Conservation (phyloP, 2,888 invertebrate genomes). For the Acleris literana region DNA sequence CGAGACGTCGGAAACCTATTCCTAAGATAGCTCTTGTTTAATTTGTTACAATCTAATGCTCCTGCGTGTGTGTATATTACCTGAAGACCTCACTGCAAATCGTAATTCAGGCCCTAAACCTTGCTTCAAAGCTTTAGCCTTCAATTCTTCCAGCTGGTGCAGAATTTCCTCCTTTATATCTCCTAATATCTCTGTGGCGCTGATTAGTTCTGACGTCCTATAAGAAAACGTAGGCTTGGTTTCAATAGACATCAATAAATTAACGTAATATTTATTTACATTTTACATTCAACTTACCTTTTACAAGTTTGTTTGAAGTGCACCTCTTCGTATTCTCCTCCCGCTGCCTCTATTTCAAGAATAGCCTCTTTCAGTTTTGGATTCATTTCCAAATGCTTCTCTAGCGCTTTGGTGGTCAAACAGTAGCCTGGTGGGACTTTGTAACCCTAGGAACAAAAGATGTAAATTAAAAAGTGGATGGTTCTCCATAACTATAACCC, state of each 20-base stretch:
- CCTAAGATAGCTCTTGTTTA: no score
- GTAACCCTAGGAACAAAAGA: constrained; percentile 69
- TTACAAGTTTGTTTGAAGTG: constrained; percentile 80
- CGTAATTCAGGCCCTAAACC: constrained; percentile 60
- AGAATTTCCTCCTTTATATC: constrained; percentile 67
- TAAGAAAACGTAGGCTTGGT: constrained; percentile 36
- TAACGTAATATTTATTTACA: not conserved
- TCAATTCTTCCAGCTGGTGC: constrained; percentile 55
- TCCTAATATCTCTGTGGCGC: constrained; percentile 61
- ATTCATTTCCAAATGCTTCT: constrained; percentile 80
- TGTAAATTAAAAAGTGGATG: no score
- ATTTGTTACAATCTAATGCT: no score
- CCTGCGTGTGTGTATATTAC: constrained; percentile 44
- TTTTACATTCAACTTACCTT: constrained; percentile 49
- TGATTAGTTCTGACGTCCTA: constrained; percentile 75
- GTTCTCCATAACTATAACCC: no score
- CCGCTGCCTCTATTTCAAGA: constrained; percentile 76
- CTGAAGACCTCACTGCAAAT: constrained; percentile 87
- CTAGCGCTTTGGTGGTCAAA: constrained; percentile 85
- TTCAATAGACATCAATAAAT: not conserved
- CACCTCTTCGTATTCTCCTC: constrained; percentile 68
- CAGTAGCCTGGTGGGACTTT: constrained; percentile 88
- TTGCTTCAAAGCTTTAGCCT: constrained; percentile 53
- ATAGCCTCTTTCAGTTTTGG: constrained; percentile 74
- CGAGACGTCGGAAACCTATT: no score